Conservation (phyloP, 2,797 vertebrate genomes). For the Staurois parvus region DNA sequence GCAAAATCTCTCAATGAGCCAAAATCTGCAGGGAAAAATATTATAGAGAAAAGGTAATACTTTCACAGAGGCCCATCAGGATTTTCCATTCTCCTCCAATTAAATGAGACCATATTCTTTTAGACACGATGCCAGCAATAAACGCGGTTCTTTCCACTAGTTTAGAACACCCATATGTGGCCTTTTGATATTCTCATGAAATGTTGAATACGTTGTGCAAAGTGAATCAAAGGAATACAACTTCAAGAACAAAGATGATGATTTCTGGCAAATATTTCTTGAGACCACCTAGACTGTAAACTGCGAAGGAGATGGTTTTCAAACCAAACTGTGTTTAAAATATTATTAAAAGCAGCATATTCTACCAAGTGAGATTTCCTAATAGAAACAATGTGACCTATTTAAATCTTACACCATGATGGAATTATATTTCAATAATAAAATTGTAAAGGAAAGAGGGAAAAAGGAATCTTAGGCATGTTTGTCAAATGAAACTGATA, state of each 20-base stretch:
- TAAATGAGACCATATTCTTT: constrained; percentile 43
- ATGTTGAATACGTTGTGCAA: constrained; percentile 52
- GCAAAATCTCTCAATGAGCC: constrained; percentile 12
- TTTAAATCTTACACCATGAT: constrained; percentile 54
- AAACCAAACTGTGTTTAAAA: constrained; percentile 35
- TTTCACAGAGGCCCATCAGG: constrained; percentile 34
- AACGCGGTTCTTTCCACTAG: constrained; percentile 44
- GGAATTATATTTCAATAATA: constrained; percentile 55
- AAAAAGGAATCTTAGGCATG: constrained; percentile 26
- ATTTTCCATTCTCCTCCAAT: constrained; percentile 44
- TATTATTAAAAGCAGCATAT: constrained; percentile 37
- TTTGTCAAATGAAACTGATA: constrained; percentile 11
- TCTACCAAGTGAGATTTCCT: constrained; percentile 37
- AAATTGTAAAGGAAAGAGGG: constrained; percentile 42
- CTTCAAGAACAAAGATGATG: constrained; percentile 52
- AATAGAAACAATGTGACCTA: constrained; percentile 58
- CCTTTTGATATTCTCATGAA: constrained; percentile 49
- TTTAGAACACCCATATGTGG: constrained; percentile 51
- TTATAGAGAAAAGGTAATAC: constrained; percentile 17
- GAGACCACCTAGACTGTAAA: constrained; percentile 53
- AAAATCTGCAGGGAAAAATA: constrained; percentile 13
- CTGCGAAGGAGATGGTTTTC: constrained; percentile 26
- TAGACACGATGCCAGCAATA: constrained; percentile 28
- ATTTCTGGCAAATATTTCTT: constrained; percentile 43
- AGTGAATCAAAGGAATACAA: constrained; percentile 55